These are phyloP conservation scores for Halichoeres trimaculatus DNA, from an alignment of 2,113 vertebrate species.

Conservation along the genomic window DNA sequence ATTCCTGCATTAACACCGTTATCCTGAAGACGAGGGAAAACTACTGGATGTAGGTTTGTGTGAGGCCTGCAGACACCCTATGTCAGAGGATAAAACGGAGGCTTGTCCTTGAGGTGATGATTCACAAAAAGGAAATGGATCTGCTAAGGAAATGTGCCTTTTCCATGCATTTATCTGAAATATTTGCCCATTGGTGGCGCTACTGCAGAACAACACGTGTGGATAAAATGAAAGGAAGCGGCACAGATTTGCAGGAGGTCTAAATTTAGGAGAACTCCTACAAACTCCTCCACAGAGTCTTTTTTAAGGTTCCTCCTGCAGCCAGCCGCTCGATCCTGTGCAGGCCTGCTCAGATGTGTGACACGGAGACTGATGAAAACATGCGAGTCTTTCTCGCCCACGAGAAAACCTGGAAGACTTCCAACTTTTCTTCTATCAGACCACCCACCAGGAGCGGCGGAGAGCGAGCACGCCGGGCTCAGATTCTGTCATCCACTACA, in stretches of 20 bases:
- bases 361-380: conserved; percentile 34
- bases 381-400: conserved; percentile 20
- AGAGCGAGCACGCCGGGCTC: conserved; percentile 12
- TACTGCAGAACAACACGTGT: background rate
- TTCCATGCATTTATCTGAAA: background rate
- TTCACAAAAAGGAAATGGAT: background rate
- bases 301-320: conserved; percentile 25
- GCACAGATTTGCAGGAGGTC: background rate
- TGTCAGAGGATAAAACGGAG: background rate
- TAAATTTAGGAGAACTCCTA: conserved; percentile 27
- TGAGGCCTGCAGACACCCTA: background rate
- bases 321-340: conserved; percentile 24
- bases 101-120: background rate
- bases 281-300: conserved; percentile 30
- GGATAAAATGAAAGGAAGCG: background rate
- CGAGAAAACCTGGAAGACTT: conserved; percentile 50
- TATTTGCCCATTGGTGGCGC: background rate
- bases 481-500: background rate
- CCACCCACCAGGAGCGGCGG: conserved; percentile 42
- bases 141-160: background rate
- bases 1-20: too few relatives aligned
- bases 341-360: conserved; percentile 23
- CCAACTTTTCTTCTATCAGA: conserved; percentile 47
- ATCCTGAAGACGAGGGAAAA: background rate
- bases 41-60: background rate